Conservation (phyloP, 2,888 invertebrate species). For the Patella caerulea region DNA sequence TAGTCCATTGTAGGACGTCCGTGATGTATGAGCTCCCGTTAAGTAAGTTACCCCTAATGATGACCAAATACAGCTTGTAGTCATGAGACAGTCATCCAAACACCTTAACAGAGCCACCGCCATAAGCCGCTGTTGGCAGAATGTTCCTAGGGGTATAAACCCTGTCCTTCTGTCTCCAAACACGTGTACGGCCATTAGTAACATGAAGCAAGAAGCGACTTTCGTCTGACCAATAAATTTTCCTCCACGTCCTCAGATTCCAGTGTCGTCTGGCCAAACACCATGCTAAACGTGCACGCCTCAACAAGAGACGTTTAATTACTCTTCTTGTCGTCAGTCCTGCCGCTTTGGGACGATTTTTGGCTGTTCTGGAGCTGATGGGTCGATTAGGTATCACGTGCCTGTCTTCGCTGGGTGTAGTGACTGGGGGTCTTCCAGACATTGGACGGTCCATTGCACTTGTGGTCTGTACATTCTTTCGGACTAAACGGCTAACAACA, state of each 20-base stretch:
- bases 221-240: constrained; percentile 21
- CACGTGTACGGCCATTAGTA: constrained; percentile 14
- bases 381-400: neutral
- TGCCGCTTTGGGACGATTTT: neutral
- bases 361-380: neutral
- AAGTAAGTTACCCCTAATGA: too few relatives aligned
- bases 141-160: constrained; percentile 21
- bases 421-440: too few relatives aligned
- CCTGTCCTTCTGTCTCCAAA: constrained; percentile 20
- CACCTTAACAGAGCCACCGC: constrained; percentile 17
- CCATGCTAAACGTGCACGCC: constrained; percentile 14
- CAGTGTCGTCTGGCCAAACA: constrained; percentile 18
- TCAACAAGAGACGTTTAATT: constrained; percentile 20
- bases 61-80: constrained; percentile 10
- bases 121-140: constrained; percentile 17
- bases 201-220: constrained; percentile 18
- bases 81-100: constrained; percentile 19
- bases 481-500: neutral
- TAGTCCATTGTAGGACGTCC: too few relatives aligned
- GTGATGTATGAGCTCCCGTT: too few relatives aligned
- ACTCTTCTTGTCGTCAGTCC: constrained; percentile 11
- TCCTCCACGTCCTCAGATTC: constrained; percentile 19
- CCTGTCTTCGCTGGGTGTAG: too few relatives aligned
- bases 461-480: too few relatives aligned
- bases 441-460: too few relatives aligned